Base-by-base conservation (phyloP, 2,888 invertebrate genomes). In the Osmoderma eremita region DNA sequence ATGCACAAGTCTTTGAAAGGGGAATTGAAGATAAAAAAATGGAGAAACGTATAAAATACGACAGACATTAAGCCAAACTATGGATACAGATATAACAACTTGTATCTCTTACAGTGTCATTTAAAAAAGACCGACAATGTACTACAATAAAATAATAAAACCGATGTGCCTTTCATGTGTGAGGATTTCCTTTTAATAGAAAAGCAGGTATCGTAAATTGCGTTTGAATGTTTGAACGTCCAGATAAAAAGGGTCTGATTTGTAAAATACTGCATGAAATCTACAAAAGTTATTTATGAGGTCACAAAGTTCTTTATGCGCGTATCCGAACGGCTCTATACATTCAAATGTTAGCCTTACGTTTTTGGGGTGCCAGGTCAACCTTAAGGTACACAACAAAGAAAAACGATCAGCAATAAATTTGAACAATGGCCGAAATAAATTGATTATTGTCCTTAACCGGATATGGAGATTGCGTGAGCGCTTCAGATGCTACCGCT, bases 141-240 rank as follows among this genome's bases (percentile, higher is more conserved):
- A 4, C 8, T 18, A 36, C 65, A 65, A 65, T 54, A 65, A 65
- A 54, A 24, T 54, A 65, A 65, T 65, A 65, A 65, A 65, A 8
- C 38, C 36, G 54, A 56, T 56, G 41, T 51, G 20, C 30, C 48
- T 65, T 64, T 64, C 53, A 22, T 54, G 24, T 39, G 12, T 18
- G 6, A 53, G 18, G 42, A 45, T 65, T 54, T 54, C 42, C 20
- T 18, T 17, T 39, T 54, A 54, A 56, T 42, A 63, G 45, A 54
- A 65, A 36, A 12, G 54, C 41, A 54, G 36, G 45, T 36, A 12
- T 45, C 54, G 13, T 65, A 65, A 65, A 65, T 53, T 39, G 48
- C 38, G 36, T 65, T 54, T 54, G 45, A 51, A 51, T 51, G 50
- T 51, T 51, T 51, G 50, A 51, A 39, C 50, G n/a, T 17, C 39